Evolutionary conservation across 2,797 vertebrate genomes (phyloP), one percentile per base, ranked within the genome.

Genomic region (Orientallactaga sibirica): DNA sequence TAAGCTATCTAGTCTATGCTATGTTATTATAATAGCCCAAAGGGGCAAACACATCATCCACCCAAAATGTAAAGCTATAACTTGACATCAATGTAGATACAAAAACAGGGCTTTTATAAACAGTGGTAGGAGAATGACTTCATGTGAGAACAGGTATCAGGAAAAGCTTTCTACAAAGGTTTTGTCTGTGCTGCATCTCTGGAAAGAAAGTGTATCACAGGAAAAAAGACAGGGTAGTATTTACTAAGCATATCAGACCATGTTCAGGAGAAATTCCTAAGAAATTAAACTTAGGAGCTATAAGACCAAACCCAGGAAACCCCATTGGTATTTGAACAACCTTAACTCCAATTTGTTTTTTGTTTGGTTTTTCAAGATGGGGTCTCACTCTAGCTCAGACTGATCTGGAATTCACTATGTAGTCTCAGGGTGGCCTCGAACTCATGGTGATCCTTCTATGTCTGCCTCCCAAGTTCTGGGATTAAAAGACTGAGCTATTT

Each of bases 201-300:
- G 33, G 86, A 73, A 66, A 88, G 73, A 6, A 91, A 37, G 27
- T 3, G 2, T 48, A 48, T 86, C 58, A 55, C 7, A 19, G 41
- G 15, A 33, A 93, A 33, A 19, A 37, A 76, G 64, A 27, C 0
- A 52, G 18, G 1, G 22, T 79, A 86, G 18, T 20, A 4, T 20
- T 79, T 88, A 67, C 66, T 67, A 92, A 20, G n/a, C 1, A 41
- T 1, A 33, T 62, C n/a, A 52, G 43, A 33, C 27, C 64, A 37
- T 3, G 0, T 37, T n/a, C 37, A 84, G 25, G 80, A 52, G 19
- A 29, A 12, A 48, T n/a, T 29, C 19, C 75, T 3, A 27, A 48
- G 70, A 79, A 83, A 78, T 58, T 79, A 52, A 83, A 76, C 33
- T 43, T 81, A 22, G 66, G 61, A 92, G n/a, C 19, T 22, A 19